Evolutionary conservation across 2,113 vertebrate genomes (phyloP).

Genomic region (Sturnira hondurensis): DNA sequence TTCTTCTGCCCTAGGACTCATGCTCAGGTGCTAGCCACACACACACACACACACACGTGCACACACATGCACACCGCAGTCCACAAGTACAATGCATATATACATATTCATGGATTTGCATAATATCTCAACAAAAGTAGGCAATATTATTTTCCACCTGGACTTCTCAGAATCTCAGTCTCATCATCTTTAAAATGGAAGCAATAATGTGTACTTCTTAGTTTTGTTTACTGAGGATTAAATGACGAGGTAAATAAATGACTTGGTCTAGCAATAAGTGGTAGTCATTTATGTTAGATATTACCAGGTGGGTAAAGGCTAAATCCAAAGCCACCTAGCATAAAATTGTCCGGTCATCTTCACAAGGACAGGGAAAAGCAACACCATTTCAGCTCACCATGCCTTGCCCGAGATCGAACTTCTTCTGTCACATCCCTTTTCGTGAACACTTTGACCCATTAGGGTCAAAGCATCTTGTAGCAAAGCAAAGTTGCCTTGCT

Average conservation of each 20-base stretch:
- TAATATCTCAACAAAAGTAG: neutral
- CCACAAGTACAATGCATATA: neutral
- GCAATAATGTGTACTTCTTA: neutral
- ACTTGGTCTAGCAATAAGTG: neutral
- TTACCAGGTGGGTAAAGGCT: neutral
- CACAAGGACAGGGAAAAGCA: neutral
- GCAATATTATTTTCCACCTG: neutral
- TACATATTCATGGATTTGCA: neutral
- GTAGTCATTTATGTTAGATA: neutral
- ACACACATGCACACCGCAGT: neutral
- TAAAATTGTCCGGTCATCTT: neutral
- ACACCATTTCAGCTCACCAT: neutral
- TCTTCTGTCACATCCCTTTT: neutral
- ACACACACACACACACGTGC: too few species aligned
- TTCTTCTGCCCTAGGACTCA: neutral
- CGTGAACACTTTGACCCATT: slow-evolving; percentile 19
- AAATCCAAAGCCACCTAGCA: neutral
- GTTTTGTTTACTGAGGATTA: neutral
- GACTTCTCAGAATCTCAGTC: neutral
- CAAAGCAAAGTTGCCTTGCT: neutral
- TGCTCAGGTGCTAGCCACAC: neutral
- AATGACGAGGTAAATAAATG: neutral
- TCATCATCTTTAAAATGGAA: too few species aligned
- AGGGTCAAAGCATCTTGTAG: too few species aligned
- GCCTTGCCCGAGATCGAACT: neutral